Conservation (phyloP, 2,888 invertebrate species). For the Lymantria monacha region DNA sequence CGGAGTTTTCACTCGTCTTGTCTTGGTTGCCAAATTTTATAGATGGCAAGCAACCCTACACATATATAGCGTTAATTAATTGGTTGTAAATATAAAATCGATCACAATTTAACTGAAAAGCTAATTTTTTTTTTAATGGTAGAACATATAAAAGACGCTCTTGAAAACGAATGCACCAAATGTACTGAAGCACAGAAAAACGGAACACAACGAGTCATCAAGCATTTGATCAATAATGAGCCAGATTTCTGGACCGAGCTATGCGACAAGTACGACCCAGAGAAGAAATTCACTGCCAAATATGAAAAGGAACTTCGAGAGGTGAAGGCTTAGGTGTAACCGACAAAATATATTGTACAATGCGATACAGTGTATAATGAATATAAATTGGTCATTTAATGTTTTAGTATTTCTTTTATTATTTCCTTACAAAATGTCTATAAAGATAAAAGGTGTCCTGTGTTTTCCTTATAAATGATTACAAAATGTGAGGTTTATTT, state of each 20-base stretch:
- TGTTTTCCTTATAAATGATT: too few relatives aligned
- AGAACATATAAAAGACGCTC: slow-evolving; percentile 56
- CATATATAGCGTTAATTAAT: too few relatives aligned
- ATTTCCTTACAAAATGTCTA: too few relatives aligned
- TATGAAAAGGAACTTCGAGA: slow-evolving; percentile 52
- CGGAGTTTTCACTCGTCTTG: too few relatives aligned
- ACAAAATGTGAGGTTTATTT: too few relatives aligned
- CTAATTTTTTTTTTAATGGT: background rate
- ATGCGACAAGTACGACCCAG: slow-evolving; percentile 59
- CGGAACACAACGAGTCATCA: slow-evolving; percentile 45
- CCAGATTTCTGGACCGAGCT: slow-evolving; percentile 58
- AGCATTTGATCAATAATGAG: slow-evolving; percentile 50
- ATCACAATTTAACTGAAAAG: too few relatives aligned
- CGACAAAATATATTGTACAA: background rate
- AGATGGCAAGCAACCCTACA: too few relatives aligned
- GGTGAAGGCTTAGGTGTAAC: slow-evolving; percentile 23
- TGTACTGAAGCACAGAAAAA: slow-evolving; percentile 47
- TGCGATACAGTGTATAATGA: background rate
- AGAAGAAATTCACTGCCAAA: slow-evolving; percentile 45
- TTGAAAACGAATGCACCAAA: slow-evolving; percentile 47
- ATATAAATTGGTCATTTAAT: too few relatives aligned
- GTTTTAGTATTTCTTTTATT: too few relatives aligned
- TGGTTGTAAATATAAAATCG: too few relatives aligned
- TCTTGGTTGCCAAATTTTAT: too few relatives aligned
- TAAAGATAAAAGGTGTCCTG: too few relatives aligned